Conservation (phyloP, 2,888 invertebrate genomes). For the Xestobium rufovillosum region DNA sequence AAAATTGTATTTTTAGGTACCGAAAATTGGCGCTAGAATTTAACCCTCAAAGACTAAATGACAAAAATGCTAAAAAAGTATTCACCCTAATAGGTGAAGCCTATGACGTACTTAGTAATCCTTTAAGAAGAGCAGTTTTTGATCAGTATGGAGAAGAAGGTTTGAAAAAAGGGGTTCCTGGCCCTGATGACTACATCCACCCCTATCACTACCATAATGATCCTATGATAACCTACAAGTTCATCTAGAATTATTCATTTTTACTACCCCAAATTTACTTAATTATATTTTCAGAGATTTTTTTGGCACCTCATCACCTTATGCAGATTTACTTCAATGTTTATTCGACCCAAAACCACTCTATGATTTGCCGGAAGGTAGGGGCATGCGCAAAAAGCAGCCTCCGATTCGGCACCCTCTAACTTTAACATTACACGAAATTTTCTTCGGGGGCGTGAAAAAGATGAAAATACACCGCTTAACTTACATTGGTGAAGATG, state of each 20-base stretch:
- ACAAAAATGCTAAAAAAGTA: slow-evolving; percentile 51
- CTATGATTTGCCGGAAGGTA: slow-evolving; percentile 53
- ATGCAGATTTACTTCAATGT: slow-evolving; percentile 65
- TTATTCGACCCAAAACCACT: slow-evolving; percentile 55
- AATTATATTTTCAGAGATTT: slow-evolving; percentile 57
- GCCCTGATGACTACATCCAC: slow-evolving; percentile 57
- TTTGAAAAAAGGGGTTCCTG: slow-evolving; percentile 70
- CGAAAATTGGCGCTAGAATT: slow-evolving; percentile 46
- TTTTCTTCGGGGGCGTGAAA: slow-evolving; percentile 68
- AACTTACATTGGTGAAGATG: slow-evolving; percentile 57
- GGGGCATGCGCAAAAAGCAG: slow-evolving; percentile 56
- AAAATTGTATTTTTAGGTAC: slow-evolving; percentile 24
- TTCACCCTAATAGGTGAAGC: slow-evolving; percentile 67
- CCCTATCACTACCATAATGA: slow-evolving; percentile 79
- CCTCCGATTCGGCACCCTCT: slow-evolving; percentile 50
- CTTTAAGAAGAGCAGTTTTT: slow-evolving; percentile 64
- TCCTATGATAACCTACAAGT: slow-evolving; percentile 63
- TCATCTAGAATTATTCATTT: slow-evolving; percentile 14
- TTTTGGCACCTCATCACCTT: slow-evolving; percentile 78
- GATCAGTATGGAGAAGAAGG: slow-evolving; percentile 88
- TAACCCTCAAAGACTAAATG: slow-evolving; percentile 48
- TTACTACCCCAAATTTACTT: too few species aligned
- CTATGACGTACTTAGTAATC: slow-evolving; percentile 67
- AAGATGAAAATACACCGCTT: slow-evolving; percentile 73
- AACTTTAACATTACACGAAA: slow-evolving; percentile 54